These are phyloP conservation scores for Mormyrus proboscirostris DNA, from an alignment of 2,797 vertebrate genomes.

Conservation along the genomic window DNA sequence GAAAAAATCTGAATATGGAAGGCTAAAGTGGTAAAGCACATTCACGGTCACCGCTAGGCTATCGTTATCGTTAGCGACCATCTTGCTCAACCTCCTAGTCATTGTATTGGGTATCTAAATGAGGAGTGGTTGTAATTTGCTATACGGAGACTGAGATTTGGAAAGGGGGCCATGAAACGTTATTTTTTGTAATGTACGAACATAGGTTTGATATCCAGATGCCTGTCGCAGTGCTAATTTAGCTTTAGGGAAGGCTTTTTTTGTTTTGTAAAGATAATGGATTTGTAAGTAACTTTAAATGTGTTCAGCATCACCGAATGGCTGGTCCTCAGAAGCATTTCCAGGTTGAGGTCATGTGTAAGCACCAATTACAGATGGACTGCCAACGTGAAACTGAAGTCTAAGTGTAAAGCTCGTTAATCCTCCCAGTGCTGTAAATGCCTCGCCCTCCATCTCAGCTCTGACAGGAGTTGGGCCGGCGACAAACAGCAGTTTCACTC, in stretches of 20 bases:
- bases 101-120: background rate
- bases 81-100: background rate
- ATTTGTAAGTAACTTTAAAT: background rate
- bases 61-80: background rate
- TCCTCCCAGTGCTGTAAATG: background rate
- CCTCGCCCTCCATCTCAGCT: slow-evolving; percentile 17
- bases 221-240: too few relatives aligned
- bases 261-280: slow-evolving; percentile 19
- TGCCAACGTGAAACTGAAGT: background rate
- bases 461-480: slow-evolving; percentile 27
- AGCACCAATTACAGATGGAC: slow-evolving; percentile 28
- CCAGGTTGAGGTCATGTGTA: slow-evolving; percentile 18
- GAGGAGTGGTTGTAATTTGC: background rate
- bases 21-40: background rate
- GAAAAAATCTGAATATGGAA: background rate
- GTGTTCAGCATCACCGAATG: background rate
- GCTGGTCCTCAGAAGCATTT: background rate
- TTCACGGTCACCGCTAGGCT: background rate
- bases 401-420: slow-evolving; percentile 25
- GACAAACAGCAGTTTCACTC: background rate
- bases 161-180: slow-evolving; percentile 30
- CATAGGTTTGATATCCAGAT: background rate
- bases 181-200: background rate
- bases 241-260: background rate
- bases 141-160: slow-evolving; percentile 23